Evolutionary conservation across 2,113 vertebrate genomes (phyloP), one percentile per base, ranked within the genome.

Genomic region (Chionis minor): DNA sequence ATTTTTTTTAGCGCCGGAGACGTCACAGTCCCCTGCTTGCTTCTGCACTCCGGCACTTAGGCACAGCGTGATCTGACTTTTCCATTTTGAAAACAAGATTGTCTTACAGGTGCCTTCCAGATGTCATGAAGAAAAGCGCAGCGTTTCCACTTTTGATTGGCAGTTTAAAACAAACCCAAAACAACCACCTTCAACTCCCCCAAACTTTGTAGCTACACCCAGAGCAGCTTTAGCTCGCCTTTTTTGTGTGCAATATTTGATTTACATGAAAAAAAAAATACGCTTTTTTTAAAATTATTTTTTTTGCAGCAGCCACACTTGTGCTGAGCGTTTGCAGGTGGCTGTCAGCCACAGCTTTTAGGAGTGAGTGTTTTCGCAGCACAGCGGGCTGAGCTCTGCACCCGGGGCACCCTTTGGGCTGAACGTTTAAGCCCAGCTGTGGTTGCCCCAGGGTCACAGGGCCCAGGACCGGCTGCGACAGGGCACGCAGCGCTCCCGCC

Each of bases 11-110:
- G 61, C 5, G 11, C 18, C 74, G 69, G 59, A 62, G 88, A 63
- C 0, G 0, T 71, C 28, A 35, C 0, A 6, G 12, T 52, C 22
- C 11, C 71, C 58, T 65, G 14, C 44, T 80, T 55, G 49, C 73
- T 94, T 77, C 67, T 72, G 30, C 28, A 19, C 9, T 62, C 21
- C 42, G 66, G 72, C 45, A 26, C 65, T 63, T 42, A 17, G 21
- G 74, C 79, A 80, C 61, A 84, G 71, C 70, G 10, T 44, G 86
- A 67, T 63, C 40, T 75, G 49, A 47, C 56, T 79, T 90, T 72
- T 44, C 62, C 44, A 45, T 63, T 90, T 56, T 44, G 74, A 85
- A 92, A 92, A 92, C 30, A 75, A 79, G 42, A 35, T n/a, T 21
- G 58, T 71, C 33, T 85, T 54, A 44, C 81, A 95, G 70, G 49